These are phyloP conservation scores for Parazoanthus darwini DNA, from an alignment of 92 coral and sea anemone genomes.

Conservation along the genomic window DNA sequence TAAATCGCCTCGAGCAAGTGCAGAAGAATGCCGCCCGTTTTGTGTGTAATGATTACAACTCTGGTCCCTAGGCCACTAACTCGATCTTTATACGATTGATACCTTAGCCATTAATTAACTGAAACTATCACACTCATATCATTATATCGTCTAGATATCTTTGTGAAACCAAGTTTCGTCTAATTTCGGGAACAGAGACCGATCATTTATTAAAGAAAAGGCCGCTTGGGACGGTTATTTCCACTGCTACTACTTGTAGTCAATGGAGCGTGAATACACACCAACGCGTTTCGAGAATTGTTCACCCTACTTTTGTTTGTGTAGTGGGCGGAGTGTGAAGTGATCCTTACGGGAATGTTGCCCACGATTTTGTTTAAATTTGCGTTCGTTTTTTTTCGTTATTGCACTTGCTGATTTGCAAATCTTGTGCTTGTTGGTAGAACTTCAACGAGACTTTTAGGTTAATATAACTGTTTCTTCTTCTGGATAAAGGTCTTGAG, in stretches of 20 bases:
- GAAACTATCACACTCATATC: neutral
- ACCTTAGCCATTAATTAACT: neutral
- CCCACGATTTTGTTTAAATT: neutral
- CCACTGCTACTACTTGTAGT: neutral
- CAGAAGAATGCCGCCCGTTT: no score
- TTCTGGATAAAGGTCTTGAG: neutral
- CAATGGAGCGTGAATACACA: neutral
- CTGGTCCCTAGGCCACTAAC: slow-evolving; percentile 50
- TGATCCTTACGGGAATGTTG: neutral
- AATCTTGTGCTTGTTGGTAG: neutral
- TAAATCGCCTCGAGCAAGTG: no score
- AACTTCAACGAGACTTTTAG: neutral
- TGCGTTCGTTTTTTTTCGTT: neutral
- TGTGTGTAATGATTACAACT: no score
- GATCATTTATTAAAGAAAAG: slow-evolving; percentile 15
- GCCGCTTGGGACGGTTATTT: neutral
- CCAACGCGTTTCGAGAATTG: neutral
- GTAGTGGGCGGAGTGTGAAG: neutral
- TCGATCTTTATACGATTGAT: slow-evolving; percentile 23
- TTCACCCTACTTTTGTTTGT: slow-evolving; percentile 1
- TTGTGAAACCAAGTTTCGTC: slow-evolving; percentile 46
- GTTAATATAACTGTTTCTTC: neutral
- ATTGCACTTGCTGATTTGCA: neutral
- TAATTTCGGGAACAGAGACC: slow-evolving; percentile 22
- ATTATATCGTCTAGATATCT: slow-evolving; percentile 7